Evolutionary conservation across 2,113 vertebrate genomes (phyloP).

Genomic region (Stegostoma tigrinum): DNA sequence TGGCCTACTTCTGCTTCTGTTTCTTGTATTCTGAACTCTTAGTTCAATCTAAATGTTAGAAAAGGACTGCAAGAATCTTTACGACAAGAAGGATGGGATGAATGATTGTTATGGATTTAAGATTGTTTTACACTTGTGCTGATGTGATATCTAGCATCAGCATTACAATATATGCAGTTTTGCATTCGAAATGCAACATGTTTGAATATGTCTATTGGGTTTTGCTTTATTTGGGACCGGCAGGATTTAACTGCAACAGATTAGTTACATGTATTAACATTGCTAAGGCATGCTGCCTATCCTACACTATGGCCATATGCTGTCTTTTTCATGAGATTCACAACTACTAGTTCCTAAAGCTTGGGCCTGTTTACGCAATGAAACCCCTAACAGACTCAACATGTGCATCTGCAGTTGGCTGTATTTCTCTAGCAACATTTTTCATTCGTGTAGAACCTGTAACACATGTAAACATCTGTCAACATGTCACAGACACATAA

Average conservation of each 20-base stretch:
- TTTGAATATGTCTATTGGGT: background rate
- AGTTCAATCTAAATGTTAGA: background rate
- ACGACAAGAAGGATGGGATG: background rate
- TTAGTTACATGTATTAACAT: background rate
- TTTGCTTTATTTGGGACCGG: background rate
- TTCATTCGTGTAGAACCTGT: background rate
- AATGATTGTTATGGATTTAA: background rate
- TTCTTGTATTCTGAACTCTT: background rate
- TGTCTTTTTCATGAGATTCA: background rate
- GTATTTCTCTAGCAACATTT: background rate
- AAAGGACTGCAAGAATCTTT: background rate
- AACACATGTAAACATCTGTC: background rate
- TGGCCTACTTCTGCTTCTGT: no score
- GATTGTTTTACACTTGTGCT: background rate
- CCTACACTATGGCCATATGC: background rate
- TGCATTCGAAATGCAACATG: background rate
- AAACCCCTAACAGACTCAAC: background rate
- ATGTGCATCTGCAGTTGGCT: background rate
- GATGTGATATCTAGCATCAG: background rate
- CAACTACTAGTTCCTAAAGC: background rate
- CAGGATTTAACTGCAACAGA: background rate
- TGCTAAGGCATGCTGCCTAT: background rate
- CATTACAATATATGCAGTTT: background rate
- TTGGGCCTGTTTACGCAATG: background rate
- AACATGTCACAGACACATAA: background rate